A percentile compares a stretch with the other conserved stretches of the same genome.
These are phyloP conservation scores for Acanthochromis polyacanthus DNA, from an alignment of 2,113 vertebrate genomes.

Conservation along the genomic window DNA sequence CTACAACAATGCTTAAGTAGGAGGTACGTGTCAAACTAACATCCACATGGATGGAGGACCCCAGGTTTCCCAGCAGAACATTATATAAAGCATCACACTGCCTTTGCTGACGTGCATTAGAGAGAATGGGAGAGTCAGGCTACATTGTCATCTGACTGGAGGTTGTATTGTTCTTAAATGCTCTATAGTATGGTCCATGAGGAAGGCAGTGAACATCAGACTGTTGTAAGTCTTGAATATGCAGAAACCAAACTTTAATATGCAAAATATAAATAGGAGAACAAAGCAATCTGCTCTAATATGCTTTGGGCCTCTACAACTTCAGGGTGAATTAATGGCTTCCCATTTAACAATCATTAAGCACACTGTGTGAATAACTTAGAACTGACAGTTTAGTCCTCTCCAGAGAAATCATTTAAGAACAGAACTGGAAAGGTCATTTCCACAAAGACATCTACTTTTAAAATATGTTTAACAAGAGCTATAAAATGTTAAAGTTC, in stretches of 20 bases:
- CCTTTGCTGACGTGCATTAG: too few relatives aligned
- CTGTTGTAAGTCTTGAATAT: background rate
- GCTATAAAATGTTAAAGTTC: background rate
- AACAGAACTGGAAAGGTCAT: background rate
- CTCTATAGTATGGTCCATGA: background rate
- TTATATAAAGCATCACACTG: too few relatives aligned
- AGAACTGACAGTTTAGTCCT: slow-evolving; percentile 7
- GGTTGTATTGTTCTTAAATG: too few relatives aligned
- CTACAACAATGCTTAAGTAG: too few relatives aligned
- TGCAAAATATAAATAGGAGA: background rate
- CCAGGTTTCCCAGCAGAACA: too few relatives aligned
- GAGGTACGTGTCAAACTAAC: too few relatives aligned
- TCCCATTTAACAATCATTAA: slow-evolving; percentile 18
- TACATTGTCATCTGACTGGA: too few relatives aligned
- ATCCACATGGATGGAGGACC: too few relatives aligned
- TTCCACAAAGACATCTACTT: background rate
- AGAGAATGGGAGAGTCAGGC: too few relatives aligned
- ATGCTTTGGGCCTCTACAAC: background rate
- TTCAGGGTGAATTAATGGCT: background rate
- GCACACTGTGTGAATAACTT: background rate
- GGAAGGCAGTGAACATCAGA: background rate
- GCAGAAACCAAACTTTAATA: background rate
- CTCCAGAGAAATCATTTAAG: background rate
- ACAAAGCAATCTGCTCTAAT: background rate
- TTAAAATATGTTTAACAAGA: background rate